Evolutionary conservation across 2,888 invertebrate species (phyloP).

Genomic region (Cephus spinipes): DNA sequence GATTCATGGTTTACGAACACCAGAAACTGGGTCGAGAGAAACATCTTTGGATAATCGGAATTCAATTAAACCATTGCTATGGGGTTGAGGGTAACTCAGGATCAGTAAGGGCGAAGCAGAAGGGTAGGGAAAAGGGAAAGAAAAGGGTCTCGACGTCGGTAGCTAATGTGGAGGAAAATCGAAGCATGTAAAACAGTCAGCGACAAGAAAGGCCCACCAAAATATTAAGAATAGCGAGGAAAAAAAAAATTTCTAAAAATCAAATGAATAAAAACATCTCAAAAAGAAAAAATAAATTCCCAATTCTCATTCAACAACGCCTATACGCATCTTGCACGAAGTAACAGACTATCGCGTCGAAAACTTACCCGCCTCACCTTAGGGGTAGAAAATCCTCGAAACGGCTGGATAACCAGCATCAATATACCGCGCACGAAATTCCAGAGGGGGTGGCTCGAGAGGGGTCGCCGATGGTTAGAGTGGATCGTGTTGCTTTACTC

Average conservation of each 20-base stretch:
- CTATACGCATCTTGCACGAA: no score
- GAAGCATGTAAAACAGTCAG: conserved; percentile 38
- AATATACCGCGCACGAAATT: conserved; percentile 64
- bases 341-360: no score
- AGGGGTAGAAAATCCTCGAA: no score
- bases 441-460: conserved; percentile 31
- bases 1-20: conserved; percentile 47
- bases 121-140: conserved; percentile 4
- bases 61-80: conserved; percentile 64
- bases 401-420: conserved; percentile 51
- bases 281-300: no score
- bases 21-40: conserved; percentile 24
- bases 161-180: conserved; percentile 48
- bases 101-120: conserved; percentile 16
- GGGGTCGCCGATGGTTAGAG: conserved; percentile 20
- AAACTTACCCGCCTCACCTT: no score
- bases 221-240: background rate
- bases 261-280: no score
- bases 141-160: conserved; percentile 21
- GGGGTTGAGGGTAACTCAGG: conserved; percentile 25
- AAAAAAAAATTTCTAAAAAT: no score
- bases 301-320: no score
- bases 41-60: conserved; percentile 64
- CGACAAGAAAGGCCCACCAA: conserved; percentile 20
- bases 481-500: conserved; percentile 52